These are phyloP conservation scores for Tolypeutes matacus DNA, from an alignment of 2,797 vertebrate genomes.

Conservation along the genomic window DNA sequence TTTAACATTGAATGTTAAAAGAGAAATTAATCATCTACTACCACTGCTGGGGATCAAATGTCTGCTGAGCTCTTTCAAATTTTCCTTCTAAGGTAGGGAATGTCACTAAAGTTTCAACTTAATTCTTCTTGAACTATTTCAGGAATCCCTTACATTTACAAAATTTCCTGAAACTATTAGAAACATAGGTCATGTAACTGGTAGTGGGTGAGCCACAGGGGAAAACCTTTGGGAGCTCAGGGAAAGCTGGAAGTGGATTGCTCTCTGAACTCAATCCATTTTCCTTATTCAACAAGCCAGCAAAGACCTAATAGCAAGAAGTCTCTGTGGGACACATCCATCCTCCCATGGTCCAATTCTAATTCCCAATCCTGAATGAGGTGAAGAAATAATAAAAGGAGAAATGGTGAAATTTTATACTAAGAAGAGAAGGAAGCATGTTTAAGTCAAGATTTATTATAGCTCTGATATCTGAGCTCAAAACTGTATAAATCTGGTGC, in stretches of 20 bases:
- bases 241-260: neutral
- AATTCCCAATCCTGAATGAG: neutral
- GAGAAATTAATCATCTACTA: neutral
- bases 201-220: neutral
- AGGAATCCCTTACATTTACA: neutral
- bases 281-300: neutral
- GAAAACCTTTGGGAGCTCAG: neutral
- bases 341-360: neutral
- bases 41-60: neutral
- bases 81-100: neutral
- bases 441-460: neutral
- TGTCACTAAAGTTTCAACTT: neutral
- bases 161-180: neutral
- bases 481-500: neutral
- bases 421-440: neutral
- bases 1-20: neutral
- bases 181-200: neutral
- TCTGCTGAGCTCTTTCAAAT: neutral
- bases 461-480: neutral
- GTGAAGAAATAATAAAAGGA: neutral
- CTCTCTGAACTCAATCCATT: neutral
- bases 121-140: neutral
- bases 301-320: neutral
- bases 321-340: neutral
- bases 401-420: neutral